Percentiles rank a stretch among this genome's conserved stretches.
These are phyloP conservation scores for Oryzias woworae DNA, from an alignment of 2,113 vertebrate genomes.

Conservation along the genomic window DNA sequence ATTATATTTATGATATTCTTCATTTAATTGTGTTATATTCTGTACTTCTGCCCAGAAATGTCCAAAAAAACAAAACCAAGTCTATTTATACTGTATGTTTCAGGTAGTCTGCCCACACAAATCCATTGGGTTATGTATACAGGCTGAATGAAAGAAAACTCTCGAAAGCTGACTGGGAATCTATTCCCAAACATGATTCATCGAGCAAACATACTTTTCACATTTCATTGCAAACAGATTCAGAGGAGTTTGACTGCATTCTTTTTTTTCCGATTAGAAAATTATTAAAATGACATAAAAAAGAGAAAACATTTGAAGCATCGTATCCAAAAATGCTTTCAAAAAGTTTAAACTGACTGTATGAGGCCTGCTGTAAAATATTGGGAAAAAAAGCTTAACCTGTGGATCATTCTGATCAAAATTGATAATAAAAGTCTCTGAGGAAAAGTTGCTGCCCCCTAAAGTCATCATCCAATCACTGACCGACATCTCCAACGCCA, in stretches of 20 bases:
- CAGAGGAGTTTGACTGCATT: not conserved
- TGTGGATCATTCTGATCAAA: no score
- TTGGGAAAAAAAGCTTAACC: no score
- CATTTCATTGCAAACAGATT: not conserved
- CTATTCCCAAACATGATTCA: conserved; percentile 1
- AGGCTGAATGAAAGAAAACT: conserved; percentile 8
- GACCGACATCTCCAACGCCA: not conserved
- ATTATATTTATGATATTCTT: no score
- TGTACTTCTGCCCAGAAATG: no score
- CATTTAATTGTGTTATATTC: no score
- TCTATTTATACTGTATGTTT: not conserved
- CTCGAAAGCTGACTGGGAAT: conserved; percentile 2
- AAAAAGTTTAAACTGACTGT: no score
- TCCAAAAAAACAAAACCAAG: no score
- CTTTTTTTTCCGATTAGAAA: no score
- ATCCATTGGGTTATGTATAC: conserved; percentile 1
- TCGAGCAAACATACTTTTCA: conserved; percentile 1
- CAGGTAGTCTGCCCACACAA: conserved; percentile 4
- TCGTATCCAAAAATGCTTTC: not conserved
- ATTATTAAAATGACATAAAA: conserved; percentile 6
- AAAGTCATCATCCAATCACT: conserved; percentile 1
- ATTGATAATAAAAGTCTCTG: no score
- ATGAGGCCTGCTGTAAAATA: no score
- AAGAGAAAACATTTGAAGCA: not conserved
- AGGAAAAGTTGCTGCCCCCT: conserved; percentile 3